phyloP scores from a whole-genome alignment of 2,888 invertebrate species.

The Scaptomyza cyrtandrae region DNA sequence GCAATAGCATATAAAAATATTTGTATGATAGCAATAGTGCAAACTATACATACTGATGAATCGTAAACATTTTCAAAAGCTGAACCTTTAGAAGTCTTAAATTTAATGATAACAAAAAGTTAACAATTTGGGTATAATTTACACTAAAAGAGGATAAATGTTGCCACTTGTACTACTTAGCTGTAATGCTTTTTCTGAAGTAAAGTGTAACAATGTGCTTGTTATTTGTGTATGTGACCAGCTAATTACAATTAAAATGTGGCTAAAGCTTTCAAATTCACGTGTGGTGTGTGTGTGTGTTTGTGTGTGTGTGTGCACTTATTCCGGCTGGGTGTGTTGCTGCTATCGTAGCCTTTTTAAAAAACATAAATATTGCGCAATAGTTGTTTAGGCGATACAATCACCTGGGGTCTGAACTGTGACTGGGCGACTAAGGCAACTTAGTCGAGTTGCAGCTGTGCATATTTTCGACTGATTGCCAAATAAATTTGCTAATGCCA shows the following conservation, averaged over 20 bases:
- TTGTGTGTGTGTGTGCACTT: background rate
- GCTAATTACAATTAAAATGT: slow-evolving; percentile 56
- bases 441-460: slow-evolving; percentile 65
- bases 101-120: too few species aligned
- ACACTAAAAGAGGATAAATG: background rate
- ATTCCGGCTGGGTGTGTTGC: slow-evolving; percentile 58
- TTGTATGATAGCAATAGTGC: too few species aligned
- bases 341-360: slow-evolving; percentile 33
- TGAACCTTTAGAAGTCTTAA: too few species aligned
- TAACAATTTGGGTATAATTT: too few species aligned
- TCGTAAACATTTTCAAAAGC: too few species aligned
- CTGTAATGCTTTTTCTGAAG: background rate
- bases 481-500: slow-evolving; percentile 64
- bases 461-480: slow-evolving; percentile 70
- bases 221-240: slow-evolving; percentile 37
- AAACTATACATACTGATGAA: background rate
- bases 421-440: slow-evolving; percentile 6
- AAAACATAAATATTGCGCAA: slow-evolving; percentile 69
- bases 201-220: slow-evolving; percentile 19
- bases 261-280: slow-evolving; percentile 9
- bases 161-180: background rate
- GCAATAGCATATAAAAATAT: too few species aligned
- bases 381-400: slow-evolving; percentile 61
- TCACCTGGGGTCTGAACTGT: slow-evolving; percentile 40
- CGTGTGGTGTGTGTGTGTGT: background rate